Base-by-base conservation (phyloP, 2,113 vertebrate genomes). In the Epinephelus lanceolatus region DNA sequence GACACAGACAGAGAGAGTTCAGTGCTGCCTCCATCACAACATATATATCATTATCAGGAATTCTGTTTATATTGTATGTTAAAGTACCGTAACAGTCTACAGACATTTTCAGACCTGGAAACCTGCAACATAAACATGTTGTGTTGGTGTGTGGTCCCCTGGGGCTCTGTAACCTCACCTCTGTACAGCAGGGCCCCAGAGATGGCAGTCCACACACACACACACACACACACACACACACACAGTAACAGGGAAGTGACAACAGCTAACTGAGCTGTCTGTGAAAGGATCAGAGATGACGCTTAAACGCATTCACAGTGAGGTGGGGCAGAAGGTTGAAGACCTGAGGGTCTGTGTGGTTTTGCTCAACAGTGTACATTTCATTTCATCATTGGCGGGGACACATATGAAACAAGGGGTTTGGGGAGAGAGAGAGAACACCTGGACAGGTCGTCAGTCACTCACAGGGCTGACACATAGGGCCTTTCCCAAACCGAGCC, bases 121-220 rank as follows among this genome's bases (percentile, higher is more conserved):
- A 66, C 37, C 13, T 47, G 52, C 61, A 70, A 52, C 68, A 87
- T 47, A 82, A 89, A 89, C 85, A 88, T 74, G 85, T 73, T 85
- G 68, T 80, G 76, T 62, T 68, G 53, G 49, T 75, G 68, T 63
- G 47, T 45, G 17, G 59, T 63, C 76, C 23, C 61, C 23, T 14
- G 67, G 33, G 76, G 49, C 30, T 42, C 53, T 80, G 57, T 47
- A 66, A 25, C 5, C 47, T 77, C 25, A 67, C 42, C 66, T 65
- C 47, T 70, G 30, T 47, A 60, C 30, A 57, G 62, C 53, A 60
- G 69, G 14, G 27, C 69, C 62, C 42, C 75, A 10, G 63, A 66
- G 83, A 76, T 40, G 49, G 37, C 19, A 47, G 37, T 59, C 47
- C 42, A 65, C 27, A 77, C 62, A 14, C 47, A 37, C 11, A 72